phyloP scores from a whole-genome alignment of 1,140 invertebrate species.

The Andricus grossulariae region DNA sequence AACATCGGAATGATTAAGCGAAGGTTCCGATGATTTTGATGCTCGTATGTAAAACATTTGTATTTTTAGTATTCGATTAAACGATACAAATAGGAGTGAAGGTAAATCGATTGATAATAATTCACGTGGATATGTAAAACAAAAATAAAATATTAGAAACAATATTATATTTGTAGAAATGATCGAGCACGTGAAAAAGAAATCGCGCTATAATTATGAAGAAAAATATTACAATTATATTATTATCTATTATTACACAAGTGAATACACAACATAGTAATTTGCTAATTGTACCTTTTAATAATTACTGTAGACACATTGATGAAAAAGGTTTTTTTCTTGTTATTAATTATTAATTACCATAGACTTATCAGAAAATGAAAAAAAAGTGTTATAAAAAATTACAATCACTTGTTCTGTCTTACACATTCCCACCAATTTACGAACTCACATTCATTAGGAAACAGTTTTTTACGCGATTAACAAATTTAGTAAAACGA shows the following conservation, averaged over 20 bases:
- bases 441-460: neutral
- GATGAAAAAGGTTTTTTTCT: slow-evolving; percentile 74
- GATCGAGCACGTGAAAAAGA: slow-evolving; percentile 69
- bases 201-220: slow-evolving; percentile 72
- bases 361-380: slow-evolving; percentile 73
- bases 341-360: slow-evolving; percentile 75
- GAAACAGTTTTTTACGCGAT: slow-evolving; percentile 42
- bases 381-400: slow-evolving; percentile 73
- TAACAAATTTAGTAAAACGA: slow-evolving; percentile 39
- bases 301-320: slow-evolving; percentile 76
- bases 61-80: slow-evolving; percentile 75
- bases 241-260: slow-evolving; percentile 76
- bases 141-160: slow-evolving; percentile 71
- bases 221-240: slow-evolving; percentile 75
- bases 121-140: slow-evolving; percentile 69
- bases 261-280: slow-evolving; percentile 76
- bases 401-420: slow-evolving; percentile 67
- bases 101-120: slow-evolving; percentile 72
- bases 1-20: slow-evolving; percentile 24
- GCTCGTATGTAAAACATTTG: slow-evolving; percentile 69
- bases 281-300: slow-evolving; percentile 77
- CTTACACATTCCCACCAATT: slow-evolving; percentile 34
- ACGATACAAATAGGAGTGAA: slow-evolving; percentile 71
- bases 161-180: slow-evolving; percentile 75
- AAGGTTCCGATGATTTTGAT: slow-evolving; percentile 60